A percentile compares a stretch with the other conserved stretches of the same genome.
These are phyloP conservation scores for Entomobrya multifasciata DNA, from an alignment of 2,888 invertebrate genomes.

Conservation along the genomic window DNA sequence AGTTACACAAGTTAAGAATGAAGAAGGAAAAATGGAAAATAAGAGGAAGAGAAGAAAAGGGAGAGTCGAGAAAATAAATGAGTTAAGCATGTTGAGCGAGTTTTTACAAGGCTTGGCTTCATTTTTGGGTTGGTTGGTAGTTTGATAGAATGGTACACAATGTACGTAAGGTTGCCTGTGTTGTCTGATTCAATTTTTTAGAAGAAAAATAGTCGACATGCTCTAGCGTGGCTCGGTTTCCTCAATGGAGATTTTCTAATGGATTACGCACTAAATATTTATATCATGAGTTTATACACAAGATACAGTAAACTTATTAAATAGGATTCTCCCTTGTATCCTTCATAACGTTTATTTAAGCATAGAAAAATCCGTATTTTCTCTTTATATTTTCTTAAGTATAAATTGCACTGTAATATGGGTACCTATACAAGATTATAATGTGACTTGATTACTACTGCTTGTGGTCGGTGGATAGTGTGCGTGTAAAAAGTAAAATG, in stretches of 20 bases:
- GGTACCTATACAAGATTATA: too few species aligned
- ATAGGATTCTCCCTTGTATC: not conserved
- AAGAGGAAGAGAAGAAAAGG: not conserved
- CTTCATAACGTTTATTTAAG: too few species aligned
- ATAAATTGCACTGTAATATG: too few species aligned
- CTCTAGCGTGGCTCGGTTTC: constrained; percentile 18
- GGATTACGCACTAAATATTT: constrained; percentile 66
- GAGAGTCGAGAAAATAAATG: constrained; percentile 22
- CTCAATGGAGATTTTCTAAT: constrained; percentile 56
- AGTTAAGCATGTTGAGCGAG: constrained; percentile 9
- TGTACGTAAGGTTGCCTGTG: not conserved
- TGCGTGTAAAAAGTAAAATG: constrained; percentile 30
- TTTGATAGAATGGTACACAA: too few species aligned
- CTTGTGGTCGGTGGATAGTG: not conserved
- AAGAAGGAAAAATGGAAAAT: not conserved
- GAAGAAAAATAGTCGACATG: not conserved
- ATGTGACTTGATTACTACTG: too few species aligned
- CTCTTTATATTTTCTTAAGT: too few species aligned
- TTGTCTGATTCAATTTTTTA: constrained; percentile 61
- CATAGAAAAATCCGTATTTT: too few species aligned
- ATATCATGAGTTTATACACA: constrained; percentile 6
- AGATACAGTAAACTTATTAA: not conserved
- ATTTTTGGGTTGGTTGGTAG: too few species aligned
- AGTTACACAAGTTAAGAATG: not conserved
- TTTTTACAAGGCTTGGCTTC: too few species aligned